Evolutionary conservation across 2,888 invertebrate genomes (phyloP), one percentile per base, ranked within the genome.

Genomic region (Ptychoptera contaminata): DNA sequence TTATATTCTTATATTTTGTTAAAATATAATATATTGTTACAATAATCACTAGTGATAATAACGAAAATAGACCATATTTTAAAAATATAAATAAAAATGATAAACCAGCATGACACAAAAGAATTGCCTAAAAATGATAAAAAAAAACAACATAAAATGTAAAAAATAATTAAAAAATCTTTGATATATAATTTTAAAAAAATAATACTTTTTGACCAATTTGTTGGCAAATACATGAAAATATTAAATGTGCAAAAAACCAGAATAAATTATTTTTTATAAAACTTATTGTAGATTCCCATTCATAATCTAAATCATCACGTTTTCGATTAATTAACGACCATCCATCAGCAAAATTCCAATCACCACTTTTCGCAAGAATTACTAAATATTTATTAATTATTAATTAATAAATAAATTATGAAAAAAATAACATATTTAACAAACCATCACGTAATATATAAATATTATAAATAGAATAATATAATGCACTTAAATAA

Each of bases 271-370:
- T 59, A 2, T 48, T 55, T 7, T 38, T 37, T 6, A 64, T 53
- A 16, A 58, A 62, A 15, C 54, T 52, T 16, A 54, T 56, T 32
- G 62, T 62, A 40, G 57, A 56, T 45, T 63, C 61, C 46, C 63
- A 52, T 47, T 65, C 65, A 43, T 59, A 56, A 46, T 62, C 62
- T 39, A 58, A 58, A 45, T 59, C 58, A 47, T 65, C 65, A 5
- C 60, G 57, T 8, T 52, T 54, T 36, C 56, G 48, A 44, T 56
- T 56, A 4, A 62, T 49, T 30, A 61, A 40, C 3, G 39, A 40
- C 64, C 65, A 51, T 31, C 51, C 50, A 11, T 37, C 29, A 8
- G 45, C 34, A 36, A 49, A 46, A 9, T 45, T 40, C 32, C 39
- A 39, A 11, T 34, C 16, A 3, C 11, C 2, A 1, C 15, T 16